phyloP scores from a whole-genome alignment of 2,888 invertebrate species.

The Clunio marinus region DNA sequence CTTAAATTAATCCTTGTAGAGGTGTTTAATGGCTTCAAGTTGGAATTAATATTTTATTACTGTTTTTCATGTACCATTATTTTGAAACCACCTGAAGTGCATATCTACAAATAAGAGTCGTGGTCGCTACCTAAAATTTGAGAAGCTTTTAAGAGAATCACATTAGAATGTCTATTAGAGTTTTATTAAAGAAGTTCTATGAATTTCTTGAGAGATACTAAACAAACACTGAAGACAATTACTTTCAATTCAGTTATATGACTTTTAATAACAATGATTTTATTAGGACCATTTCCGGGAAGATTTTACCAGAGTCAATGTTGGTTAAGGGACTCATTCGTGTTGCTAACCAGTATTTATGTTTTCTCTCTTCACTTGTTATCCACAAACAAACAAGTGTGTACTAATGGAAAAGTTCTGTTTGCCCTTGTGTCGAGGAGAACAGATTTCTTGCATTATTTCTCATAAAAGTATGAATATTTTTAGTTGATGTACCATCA shows the following conservation, averaged over 20 bases:
- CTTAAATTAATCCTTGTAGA: too few relatives aligned
- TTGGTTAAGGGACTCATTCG: constrained; percentile 34
- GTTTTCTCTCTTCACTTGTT: constrained; percentile 24
- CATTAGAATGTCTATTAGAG: too few relatives aligned
- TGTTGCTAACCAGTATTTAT: constrained; percentile 34
- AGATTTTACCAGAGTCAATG: constrained; percentile 8
- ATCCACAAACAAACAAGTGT: constrained; percentile 22
- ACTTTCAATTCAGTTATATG: not conserved
- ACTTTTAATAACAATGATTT: constrained; percentile 26
- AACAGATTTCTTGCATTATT: constrained; percentile 11
- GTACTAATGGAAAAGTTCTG: constrained; percentile 38
- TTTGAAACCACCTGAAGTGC: too few relatives aligned
- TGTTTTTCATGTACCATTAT: too few relatives aligned
- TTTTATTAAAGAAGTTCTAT: too few relatives aligned
- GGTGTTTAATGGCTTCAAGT: too few relatives aligned
- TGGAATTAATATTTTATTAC: too few relatives aligned
- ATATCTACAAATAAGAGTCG: too few relatives aligned
- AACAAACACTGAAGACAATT: too few relatives aligned
- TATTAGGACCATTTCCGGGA: constrained; percentile 17
- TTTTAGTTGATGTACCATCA: not conserved
- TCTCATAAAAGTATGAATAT: not conserved
- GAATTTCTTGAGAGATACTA: too few relatives aligned
- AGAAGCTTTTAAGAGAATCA: too few relatives aligned
- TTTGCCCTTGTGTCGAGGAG: not conserved
- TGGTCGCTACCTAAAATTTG: too few relatives aligned